Conservation (phyloP, 2,797 vertebrate species). For the Poeciliopsis turneri region DNA sequence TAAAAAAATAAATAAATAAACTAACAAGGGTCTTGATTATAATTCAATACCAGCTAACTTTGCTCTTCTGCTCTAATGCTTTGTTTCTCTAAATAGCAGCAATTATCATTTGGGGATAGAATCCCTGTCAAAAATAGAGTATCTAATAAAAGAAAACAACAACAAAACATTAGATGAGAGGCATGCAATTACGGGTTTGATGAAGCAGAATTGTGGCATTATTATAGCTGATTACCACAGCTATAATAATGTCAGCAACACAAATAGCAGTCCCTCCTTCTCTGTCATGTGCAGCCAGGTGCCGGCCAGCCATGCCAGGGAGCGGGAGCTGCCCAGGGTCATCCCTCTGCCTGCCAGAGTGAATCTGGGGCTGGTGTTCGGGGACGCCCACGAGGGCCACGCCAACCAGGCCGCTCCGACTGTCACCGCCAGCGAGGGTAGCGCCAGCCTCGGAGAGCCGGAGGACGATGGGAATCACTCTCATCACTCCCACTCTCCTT, state of each 20-base stretch:
- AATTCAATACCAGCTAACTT: not conserved
- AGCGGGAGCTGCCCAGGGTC: slow-evolving; percentile 73
- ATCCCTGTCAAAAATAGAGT: not conserved
- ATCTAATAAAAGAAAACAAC: not conserved
- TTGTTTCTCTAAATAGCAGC: not conserved
- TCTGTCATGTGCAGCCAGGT: slow-evolving; percentile 83
- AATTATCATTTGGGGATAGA: not conserved
- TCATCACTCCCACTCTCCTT: slow-evolving; percentile 78
- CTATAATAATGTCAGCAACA: not conserved
- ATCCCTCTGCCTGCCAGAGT: slow-evolving; percentile 77
- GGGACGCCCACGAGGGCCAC: slow-evolving; percentile 45
- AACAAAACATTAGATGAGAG: not conserved
- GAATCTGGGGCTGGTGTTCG: slow-evolving; percentile 68
- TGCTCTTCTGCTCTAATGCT: not conserved
- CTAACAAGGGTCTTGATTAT: not conserved
- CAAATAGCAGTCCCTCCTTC: slow-evolving; percentile 11
- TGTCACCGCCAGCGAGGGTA: slow-evolving; percentile 63
- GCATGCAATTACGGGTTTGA: not conserved
- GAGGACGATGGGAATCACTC: slow-evolving; percentile 79
- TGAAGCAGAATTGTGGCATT: slow-evolving; percentile 4
- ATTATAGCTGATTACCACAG: no score
- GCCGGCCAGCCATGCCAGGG: slow-evolving; percentile 76
- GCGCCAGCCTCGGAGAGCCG: slow-evolving; percentile 69
- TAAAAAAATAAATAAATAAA: not conserved
- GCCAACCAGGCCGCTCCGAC: slow-evolving; percentile 58